Evolutionary conservation across 1,140 invertebrate species (phyloP).

Genomic region (Drosophila parabipectinata): DNA sequence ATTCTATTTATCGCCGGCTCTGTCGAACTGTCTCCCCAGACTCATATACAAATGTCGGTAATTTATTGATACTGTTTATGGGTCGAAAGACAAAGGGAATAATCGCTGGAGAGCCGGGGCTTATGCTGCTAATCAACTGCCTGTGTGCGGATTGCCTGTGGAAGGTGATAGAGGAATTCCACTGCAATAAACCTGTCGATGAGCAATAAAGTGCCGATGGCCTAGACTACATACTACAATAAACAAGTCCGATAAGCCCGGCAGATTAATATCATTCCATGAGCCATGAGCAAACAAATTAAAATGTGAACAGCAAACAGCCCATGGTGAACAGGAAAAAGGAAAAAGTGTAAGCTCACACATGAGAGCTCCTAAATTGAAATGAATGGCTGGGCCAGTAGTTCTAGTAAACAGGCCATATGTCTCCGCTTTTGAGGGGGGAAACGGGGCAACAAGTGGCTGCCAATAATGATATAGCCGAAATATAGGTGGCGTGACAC

Average conservation of each 20-base stretch:
- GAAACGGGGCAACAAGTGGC: conserved; percentile 1
- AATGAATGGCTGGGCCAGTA: conserved; percentile 45
- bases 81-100: conserved; percentile 18
- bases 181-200: conserved; percentile 59
- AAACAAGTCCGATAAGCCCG: conserved; percentile 61
- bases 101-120: conserved; percentile 19
- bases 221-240: conserved; percentile 38
- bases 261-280: conserved; percentile 51
- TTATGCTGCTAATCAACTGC: conserved; percentile 64
- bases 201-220: conserved; percentile 55
- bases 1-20: conserved; percentile 54
- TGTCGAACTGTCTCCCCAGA: conserved; percentile 16
- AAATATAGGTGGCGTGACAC: conserved; percentile 36
- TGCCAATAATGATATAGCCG: conserved; percentile 35
- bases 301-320: conserved; percentile 29
- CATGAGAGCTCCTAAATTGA: conserved; percentile 47
- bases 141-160: conserved; percentile 31
- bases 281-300: conserved; percentile 52
- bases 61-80: conserved; percentile 61
- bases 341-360: conserved; percentile 41
- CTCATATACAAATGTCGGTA: conserved; percentile 26
- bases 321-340: neutral
- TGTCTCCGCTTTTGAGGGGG: conserved; percentile 12
- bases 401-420: conserved; percentile 9
- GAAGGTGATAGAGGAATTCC: conserved; percentile 34